A percentile compares a stretch with the other conserved stretches of the same genome.
phyloP scores from a whole-genome alignment of 2,113 vertebrate species.

The Festucalex cinctus region DNA sequence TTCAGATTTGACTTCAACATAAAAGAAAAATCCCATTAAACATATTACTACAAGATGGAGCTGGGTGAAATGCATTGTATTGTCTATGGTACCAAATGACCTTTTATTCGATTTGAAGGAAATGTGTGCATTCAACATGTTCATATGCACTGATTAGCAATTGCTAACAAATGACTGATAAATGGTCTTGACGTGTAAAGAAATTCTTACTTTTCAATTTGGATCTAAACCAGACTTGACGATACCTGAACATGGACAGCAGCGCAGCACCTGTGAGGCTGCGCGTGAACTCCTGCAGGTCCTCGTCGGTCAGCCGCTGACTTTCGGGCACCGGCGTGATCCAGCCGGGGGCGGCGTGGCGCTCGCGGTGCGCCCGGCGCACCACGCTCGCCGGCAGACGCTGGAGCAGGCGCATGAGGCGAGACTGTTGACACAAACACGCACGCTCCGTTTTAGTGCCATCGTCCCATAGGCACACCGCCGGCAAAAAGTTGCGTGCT shows the following conservation, averaged over 20 bases:
- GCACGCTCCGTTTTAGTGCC: slow-evolving; percentile 12
- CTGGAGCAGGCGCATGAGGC: slow-evolving; percentile 92
- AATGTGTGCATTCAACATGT: no score
- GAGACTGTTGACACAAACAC: slow-evolving; percentile 35
- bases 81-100: no score
- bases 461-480: slow-evolving; percentile 23
- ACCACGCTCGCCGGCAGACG: slow-evolving; percentile 89
- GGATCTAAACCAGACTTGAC: not conserved
- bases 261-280: slow-evolving; percentile 85
- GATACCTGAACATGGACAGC: slow-evolving; percentile 90
- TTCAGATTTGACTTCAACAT: no score
- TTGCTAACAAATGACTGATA: not conserved
- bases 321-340: slow-evolving; percentile 84
- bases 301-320: slow-evolving; percentile 82
- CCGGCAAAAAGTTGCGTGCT: slow-evolving; percentile 21
- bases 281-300: slow-evolving; percentile 81
- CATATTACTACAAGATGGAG: no score
- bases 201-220: not conserved
- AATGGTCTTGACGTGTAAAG: not conserved
- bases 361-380: slow-evolving; percentile 88
- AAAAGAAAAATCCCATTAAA: no score
- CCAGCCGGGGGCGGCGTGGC: slow-evolving; percentile 86
- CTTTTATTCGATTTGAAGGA: no score
- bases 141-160: not conserved
- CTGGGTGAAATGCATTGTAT: no score